phyloP scores from a whole-genome alignment of 1,140 invertebrate species.

The Drosophila repleta region DNA sequence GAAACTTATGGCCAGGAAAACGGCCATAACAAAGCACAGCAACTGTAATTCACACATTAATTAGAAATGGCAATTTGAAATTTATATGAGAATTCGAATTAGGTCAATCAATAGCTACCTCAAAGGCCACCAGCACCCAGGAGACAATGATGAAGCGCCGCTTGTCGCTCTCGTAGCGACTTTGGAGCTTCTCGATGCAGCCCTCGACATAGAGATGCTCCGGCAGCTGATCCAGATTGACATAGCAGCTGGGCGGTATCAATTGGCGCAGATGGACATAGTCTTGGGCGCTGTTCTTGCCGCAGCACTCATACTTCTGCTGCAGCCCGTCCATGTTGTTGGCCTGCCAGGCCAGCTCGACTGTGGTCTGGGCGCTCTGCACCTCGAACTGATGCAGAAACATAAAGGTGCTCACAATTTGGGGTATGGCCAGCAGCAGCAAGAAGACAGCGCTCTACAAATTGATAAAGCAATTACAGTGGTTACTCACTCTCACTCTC shows the following conservation, averaged over 20 bases:
- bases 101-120: constrained; percentile 47
- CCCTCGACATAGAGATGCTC: constrained; percentile 59
- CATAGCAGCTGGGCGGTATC: constrained; percentile 74
- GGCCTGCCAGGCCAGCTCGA: constrained; percentile 72
- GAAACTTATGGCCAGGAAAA: constrained; percentile 74
- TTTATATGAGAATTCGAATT: background rate
- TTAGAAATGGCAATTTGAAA: background rate
- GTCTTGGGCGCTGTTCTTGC: constrained; percentile 71
- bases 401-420: constrained; percentile 58
- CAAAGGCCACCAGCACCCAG: constrained; percentile 70
- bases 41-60: constrained; percentile 49
- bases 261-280: constrained; percentile 61
- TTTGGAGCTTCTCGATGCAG: constrained; percentile 69
- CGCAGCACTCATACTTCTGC: constrained; percentile 69
- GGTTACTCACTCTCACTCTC: too few relatives aligned
- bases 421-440: constrained; percentile 62
- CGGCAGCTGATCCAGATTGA: constrained; percentile 45
- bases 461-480: constrained; percentile 1
- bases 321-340: constrained; percentile 75
- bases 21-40: constrained; percentile 60
- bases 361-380: constrained; percentile 54
- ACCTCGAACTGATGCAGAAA: constrained; percentile 57
- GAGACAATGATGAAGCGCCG: constrained; percentile 62
- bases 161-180: constrained; percentile 65
- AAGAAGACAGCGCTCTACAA: constrained; percentile 69